These are phyloP conservation scores for Planococcus citri DNA, from an alignment of 1,140 invertebrate genomes.

Conservation along the genomic window DNA sequence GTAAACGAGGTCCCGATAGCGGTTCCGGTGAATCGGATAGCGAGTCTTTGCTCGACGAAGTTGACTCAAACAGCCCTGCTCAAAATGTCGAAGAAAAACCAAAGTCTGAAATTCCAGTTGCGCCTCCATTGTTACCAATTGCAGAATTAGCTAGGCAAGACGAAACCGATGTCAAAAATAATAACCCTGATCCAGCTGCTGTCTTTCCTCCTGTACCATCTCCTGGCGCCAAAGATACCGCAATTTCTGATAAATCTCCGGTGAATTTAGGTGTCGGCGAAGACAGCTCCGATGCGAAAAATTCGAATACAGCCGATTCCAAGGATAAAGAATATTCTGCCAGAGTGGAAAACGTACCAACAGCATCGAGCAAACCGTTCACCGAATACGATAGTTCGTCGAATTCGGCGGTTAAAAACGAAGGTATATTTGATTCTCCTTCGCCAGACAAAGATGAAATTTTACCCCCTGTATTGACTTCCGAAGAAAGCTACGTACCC, in stretches of 20 bases:
- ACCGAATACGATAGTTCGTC: background rate
- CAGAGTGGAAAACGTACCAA: background rate
- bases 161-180: slow-evolving; percentile 21
- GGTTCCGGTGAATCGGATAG: slow-evolving; percentile 12
- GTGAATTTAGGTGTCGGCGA: background rate
- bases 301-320: background rate
- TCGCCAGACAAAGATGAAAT: slow-evolving; percentile 7
- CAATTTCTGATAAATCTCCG: background rate
- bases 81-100: slow-evolving; percentile 17
- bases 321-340: background rate
- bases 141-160: background rate
- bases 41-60: slow-evolving; percentile 50
- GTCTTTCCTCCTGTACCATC: slow-evolving; percentile 24
- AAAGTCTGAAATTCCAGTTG: slow-evolving; percentile 9
- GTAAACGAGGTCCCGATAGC: background rate
- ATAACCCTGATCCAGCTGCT: slow-evolving; percentile 20
- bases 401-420: background rate
- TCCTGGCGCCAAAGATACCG: background rate
- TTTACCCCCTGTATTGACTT: background rate
- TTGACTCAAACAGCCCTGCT: slow-evolving; percentile 35
- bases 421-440: background rate
- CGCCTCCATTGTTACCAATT: slow-evolving; percentile 10
- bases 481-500: slow-evolving; percentile 11
- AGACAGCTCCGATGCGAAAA: background rate
- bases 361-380: background rate